Conservation (phyloP, 1,140 invertebrate species). For the Meloidogyne hapla region DNA sequence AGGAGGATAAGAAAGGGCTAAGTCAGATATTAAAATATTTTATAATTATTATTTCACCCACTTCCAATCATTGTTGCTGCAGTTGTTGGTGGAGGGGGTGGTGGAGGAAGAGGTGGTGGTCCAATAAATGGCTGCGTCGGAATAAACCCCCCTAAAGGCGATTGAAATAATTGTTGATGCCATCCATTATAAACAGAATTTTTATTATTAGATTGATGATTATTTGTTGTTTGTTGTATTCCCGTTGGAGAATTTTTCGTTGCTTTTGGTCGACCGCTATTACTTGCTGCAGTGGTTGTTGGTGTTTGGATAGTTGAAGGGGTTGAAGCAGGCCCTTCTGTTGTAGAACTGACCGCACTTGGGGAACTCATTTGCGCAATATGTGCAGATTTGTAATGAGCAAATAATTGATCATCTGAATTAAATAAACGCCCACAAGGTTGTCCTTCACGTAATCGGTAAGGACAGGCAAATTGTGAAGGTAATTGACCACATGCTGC, state of each 20-base stretch:
- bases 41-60: too few relatives aligned
- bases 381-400: constrained; percentile 26
- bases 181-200: not conserved
- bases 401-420: constrained; percentile 24
- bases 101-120: not conserved
- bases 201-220: not conserved
- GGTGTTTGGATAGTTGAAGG: constrained; percentile 12
- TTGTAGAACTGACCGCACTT: constrained; percentile 24
- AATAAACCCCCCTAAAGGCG: not conserved
- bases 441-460: constrained; percentile 20
- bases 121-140: not conserved
- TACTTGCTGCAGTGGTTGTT: not conserved
- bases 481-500: constrained; percentile 18
- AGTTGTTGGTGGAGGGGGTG: not conserved
- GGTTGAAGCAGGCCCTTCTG: not conserved
- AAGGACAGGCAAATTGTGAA: constrained; percentile 15
- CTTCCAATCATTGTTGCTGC: not conserved
- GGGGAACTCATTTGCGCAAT: constrained; percentile 23
- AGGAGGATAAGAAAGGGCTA: too few relatives aligned
- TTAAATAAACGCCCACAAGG: constrained; percentile 16
- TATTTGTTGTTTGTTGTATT: constrained; percentile 5
- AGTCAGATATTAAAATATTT: too few relatives aligned
- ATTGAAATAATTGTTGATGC: constrained; percentile 3
- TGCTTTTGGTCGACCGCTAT: not conserved
- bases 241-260: constrained; percentile 17